Evolutionary conservation across 2,888 invertebrate genomes (phyloP).

Genomic region (Iphiclides podalirius): DNA sequence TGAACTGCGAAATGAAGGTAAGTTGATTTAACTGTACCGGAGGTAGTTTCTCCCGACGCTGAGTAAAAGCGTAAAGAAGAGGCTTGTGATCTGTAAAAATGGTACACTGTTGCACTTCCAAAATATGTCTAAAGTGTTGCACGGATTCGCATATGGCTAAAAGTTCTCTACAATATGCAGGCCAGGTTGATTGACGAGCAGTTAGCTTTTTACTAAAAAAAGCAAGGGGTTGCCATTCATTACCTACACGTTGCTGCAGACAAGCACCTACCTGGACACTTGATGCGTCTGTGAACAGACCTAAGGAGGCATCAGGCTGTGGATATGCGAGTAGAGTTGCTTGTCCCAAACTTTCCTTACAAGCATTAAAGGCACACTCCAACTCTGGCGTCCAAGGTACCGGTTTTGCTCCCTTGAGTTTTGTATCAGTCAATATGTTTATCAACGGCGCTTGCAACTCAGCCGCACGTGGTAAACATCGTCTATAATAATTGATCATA

Average conservation of each 20-base stretch:
- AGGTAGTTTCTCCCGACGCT: slow-evolving; percentile 3
- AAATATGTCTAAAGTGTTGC: too few relatives aligned
- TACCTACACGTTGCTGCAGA: slow-evolving; percentile 22
- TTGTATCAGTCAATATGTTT: background rate
- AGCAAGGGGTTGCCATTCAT: slow-evolving; percentile 27
- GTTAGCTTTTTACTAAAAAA: slow-evolving; percentile 30
- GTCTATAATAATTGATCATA: slow-evolving; percentile 21
- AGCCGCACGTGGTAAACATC: slow-evolving; percentile 10
- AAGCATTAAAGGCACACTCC: background rate
- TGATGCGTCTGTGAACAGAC: slow-evolving; percentile 23
- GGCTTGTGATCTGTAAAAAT: too few relatives aligned
- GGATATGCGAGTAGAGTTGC: background rate
- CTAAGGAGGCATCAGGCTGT: background rate
- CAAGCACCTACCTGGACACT: slow-evolving; percentile 22
- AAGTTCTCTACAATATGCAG: too few relatives aligned
- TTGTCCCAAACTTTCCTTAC: slow-evolving; percentile 14
- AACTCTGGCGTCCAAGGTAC: background rate
- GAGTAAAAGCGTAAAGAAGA: background rate
- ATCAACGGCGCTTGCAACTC: background rate
- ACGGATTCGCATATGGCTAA: too few relatives aligned
- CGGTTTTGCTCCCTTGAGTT: background rate
- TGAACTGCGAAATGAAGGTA: background rate
- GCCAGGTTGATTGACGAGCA: slow-evolving; percentile 3
- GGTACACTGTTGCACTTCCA: too few relatives aligned
- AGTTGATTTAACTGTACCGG: slow-evolving; percentile 2